Evolutionary conservation across 2,113 vertebrate species (phyloP), one percentile per base, ranked within the genome.

Genomic region (Catharus bicknelli): DNA sequence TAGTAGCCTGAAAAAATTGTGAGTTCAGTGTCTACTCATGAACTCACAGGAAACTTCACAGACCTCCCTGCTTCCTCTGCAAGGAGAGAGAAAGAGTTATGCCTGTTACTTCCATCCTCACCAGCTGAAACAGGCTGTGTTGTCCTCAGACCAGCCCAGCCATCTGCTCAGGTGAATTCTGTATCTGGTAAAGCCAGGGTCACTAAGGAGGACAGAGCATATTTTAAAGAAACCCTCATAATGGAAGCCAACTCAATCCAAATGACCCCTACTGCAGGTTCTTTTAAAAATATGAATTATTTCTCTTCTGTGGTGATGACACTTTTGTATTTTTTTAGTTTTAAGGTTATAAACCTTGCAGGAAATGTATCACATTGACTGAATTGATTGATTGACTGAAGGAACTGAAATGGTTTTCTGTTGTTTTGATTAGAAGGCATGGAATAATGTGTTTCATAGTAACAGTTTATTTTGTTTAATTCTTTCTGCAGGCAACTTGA

Each of bases 391-490:
- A 42, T 36, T 54, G 36, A 62, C 32, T 79, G 62, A 68, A 83
- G 50, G 63, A 86, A 86, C 16, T 32, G 54, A 76, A 67, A 70
- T 36, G 18, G 3, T 68, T 88, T 93, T 70, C 68, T 94, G 48
- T 36, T 83, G 23, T n/a, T 72, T 55, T 75, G 57, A 72, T 89
- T 87, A 73, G 34, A 93, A 66, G 29, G 68, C 25, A 47, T n/a
- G 34, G 63, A 92, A 72, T 75, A 70, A 89, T 43, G 25, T 0
- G 1, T 81, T 63, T 64, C 45, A 58, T n/a, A 57, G 36, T 62
- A 86, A 66, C 16, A 38, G 19, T 83, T 90, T 45, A 81, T 92
- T 94, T 84, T 95, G 26, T 67, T 80, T 70, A 51, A 47, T 59
- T 74, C 32, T 86, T 92, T 70, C 72, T 64, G 26, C 50, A 82